A percentile compares a stretch with the other conserved stretches of the same genome.
These are phyloP conservation scores for Heloderma charlesbogerti DNA, from an alignment of 2,113 vertebrate species.

Conservation along the genomic window DNA sequence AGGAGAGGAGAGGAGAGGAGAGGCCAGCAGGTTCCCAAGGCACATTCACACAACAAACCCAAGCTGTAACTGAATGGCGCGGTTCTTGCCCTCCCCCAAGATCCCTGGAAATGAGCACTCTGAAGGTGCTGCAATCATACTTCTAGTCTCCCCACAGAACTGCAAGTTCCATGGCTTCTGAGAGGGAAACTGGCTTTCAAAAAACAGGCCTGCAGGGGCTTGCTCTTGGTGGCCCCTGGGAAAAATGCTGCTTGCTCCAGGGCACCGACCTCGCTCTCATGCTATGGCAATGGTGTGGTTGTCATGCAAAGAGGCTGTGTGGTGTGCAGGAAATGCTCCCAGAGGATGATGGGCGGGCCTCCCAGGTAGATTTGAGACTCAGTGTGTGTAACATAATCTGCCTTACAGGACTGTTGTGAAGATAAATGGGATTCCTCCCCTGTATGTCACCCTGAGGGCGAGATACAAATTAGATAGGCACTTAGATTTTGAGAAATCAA, in stretches of 20 bases:
- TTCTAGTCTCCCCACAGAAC: neutral
- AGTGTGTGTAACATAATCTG: too few species aligned
- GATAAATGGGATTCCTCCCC: neutral
- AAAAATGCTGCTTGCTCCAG: neutral
- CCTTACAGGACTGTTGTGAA: neutral
- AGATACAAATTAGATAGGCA: too few species aligned
- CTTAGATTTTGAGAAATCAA: too few species aligned
- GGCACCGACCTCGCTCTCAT: neutral
- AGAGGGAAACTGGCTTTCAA: neutral
- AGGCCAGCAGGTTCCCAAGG: neutral
- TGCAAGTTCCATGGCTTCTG: neutral
- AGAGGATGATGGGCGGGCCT: accelerated
- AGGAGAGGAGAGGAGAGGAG: neutral
- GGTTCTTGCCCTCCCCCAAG: neutral
- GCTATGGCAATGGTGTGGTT: neutral
- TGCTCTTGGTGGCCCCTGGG: too few species aligned
- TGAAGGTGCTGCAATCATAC: neutral
- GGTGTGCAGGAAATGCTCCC: neutral
- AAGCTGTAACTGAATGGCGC: too few species aligned
- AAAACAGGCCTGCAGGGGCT: neutral
- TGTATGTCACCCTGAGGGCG: too few species aligned
- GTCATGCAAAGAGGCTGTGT: neutral
- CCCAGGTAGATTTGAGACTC: neutral
- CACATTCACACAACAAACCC: too few species aligned
- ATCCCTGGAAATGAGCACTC: neutral